Evolutionary conservation across 2,797 vertebrate genomes (phyloP).

Genomic region (Momotus momota): DNA sequence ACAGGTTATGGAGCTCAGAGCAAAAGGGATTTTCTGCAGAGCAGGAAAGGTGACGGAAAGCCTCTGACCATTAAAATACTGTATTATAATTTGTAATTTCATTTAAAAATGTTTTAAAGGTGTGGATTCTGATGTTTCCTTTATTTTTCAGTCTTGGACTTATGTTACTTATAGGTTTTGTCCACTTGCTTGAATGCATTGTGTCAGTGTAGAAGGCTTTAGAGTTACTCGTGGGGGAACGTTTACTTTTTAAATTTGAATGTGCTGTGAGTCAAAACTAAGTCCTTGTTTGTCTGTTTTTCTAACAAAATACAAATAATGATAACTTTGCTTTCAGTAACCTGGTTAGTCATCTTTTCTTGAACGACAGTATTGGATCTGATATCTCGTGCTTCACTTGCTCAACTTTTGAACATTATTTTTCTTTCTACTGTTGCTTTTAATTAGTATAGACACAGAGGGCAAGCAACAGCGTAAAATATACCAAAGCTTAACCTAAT

Average conservation of each 20-base stretch:
- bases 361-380: neutral
- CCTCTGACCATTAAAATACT: neutral
- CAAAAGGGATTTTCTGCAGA: neutral
- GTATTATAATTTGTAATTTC: neutral
- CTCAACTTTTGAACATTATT: neutral
- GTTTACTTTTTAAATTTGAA: neutral
- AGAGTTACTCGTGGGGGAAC: neutral
- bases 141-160: neutral
- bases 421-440: neutral
- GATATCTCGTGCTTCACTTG: neutral
- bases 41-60: neutral
- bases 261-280: neutral
- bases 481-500: neutral
- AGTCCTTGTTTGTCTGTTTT: neutral
- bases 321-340: neutral
- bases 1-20: neutral
- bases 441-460: neutral
- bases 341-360: neutral
- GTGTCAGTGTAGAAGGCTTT: neutral
- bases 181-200: neutral
- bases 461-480: neutral
- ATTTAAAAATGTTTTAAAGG: neutral
- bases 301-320: neutral
- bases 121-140: neutral
- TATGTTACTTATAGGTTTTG: neutral